Evolutionary conservation across 2,113 vertebrate genomes (phyloP), one percentile per base, ranked within the genome.

Genomic region (Thamnaconus septentrionalis): DNA sequence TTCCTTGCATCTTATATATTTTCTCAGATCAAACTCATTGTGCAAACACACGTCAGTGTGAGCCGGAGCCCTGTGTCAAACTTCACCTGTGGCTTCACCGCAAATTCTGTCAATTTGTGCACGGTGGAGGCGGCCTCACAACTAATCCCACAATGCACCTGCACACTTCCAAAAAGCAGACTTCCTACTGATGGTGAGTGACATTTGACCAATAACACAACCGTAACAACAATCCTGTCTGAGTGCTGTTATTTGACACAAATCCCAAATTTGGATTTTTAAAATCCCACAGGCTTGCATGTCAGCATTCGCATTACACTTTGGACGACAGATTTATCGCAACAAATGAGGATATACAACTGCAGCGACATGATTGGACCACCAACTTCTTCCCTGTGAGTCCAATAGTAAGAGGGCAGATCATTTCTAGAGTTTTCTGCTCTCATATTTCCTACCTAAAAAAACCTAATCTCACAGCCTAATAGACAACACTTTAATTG

Each of bases 101-200:
- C 0, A 0, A 8, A 0, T 5, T 53, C 39, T 0, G 39, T 6
- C 3, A 5, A 41, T 6, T 42, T 71, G n/a, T 88, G 80, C 79
- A 46, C 10, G 1, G 0, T 0, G 0, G 1, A 1, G 3, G 41
- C 10, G 1, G 11, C 5, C 40, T 3, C 1, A 8, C 31, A 63
- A 47, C n/a, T 7, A 3, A 85, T 87, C 60, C 87, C 85, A 60
- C 53, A 54, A 1, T 93, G 91, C 72, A 90, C 59, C 71, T 91
- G 87, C 64, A 48, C 0, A 7, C 70, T 91, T 8, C 5, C 50
- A 11, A 58, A 43, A 1, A n/a, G 11, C 1, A 9, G 1, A 1
- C 56, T 88, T 45, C 58, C 74, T 65, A 9, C 58, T 45, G 11
- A 53, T 74, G 87, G 91, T 92, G 4, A 75, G 81, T 77, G n/a